phyloP scores from a whole-genome alignment of 2,888 invertebrate species.

The Mechanitis messenoides region DNA sequence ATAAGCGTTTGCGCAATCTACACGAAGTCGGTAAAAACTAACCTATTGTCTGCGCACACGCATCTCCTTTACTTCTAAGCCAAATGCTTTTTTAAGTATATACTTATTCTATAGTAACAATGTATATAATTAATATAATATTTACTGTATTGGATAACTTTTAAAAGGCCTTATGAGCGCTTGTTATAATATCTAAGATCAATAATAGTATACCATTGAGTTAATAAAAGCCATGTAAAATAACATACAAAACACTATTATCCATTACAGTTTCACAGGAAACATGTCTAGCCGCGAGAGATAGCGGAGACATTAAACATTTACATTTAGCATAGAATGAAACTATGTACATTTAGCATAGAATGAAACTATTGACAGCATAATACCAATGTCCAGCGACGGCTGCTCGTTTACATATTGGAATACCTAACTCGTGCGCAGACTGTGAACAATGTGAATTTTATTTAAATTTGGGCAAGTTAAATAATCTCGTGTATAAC shows the following conservation, averaged over 20 bases:
- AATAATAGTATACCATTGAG: too few species aligned
- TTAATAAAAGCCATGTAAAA: too few species aligned
- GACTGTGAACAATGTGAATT: too few species aligned
- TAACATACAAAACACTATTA: too few species aligned
- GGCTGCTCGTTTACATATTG: conserved; percentile 9
- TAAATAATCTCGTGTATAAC: too few species aligned
- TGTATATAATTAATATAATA: too few species aligned
- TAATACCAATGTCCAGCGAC: conserved; percentile 10
- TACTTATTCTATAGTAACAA: too few species aligned
- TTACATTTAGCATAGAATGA: background rate
- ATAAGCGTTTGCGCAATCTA: conserved; percentile 25
- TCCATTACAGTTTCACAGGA: background rate
- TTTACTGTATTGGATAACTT: too few species aligned
- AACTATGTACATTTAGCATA: background rate
- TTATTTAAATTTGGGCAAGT: too few species aligned
- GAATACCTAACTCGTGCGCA: conserved; percentile 4
- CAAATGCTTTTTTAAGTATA: too few species aligned
- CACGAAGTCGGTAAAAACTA: conserved; percentile 15
- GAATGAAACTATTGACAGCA: conserved; percentile 11
- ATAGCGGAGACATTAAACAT: background rate
- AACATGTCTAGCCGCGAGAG: background rate
- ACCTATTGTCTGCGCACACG: conserved; percentile 22
- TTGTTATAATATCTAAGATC: too few species aligned
- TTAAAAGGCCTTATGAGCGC: too few species aligned
- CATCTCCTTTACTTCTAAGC: background rate